Base-by-base conservation (phyloP, 1,140 invertebrate genomes). In the Tribolium madens region DNA sequence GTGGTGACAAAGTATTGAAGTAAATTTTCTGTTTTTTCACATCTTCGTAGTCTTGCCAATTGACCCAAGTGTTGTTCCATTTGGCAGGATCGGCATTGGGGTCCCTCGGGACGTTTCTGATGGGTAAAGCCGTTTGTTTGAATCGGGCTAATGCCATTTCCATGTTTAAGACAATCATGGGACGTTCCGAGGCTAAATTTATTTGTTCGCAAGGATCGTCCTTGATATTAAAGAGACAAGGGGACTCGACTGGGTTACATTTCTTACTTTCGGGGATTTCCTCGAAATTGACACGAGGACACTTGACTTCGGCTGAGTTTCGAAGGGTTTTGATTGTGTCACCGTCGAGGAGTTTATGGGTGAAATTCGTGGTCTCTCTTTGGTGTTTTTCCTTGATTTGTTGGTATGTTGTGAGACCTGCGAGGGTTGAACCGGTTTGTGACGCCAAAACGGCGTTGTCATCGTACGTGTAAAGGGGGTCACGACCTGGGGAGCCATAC, bases 131-230 rank as follows among this genome's bases (percentile, higher is more conserved):
- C 0, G 87, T 89, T 21, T 84, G 75, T 60, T 86, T 85, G 69
- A 88, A 89, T 46, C 86, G 80, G 3, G 84, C 42, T 0, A 92
- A 76, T 9, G 84, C 72, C 12, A 86, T 79, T 80, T 90, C 82
- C 17, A 94, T 75, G 10, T 81, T 83, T 0, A 83, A 52, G 1
- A 90, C 46, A 1, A 90, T 83, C 6, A 84, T 57, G 2, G 89
- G 89, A n/a, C 85, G 60, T 0, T 80, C 47, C 0, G 81, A 71
- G 5, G 90, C 91, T 17, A 96, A 82, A 86, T 96, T 94, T 18
- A 90, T 86, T 69, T 85, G 89, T 84, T 96, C 94, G 81, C 94
- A 96, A 0, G 94, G 94, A 87, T 96, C 94, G 13, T 88, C 85
- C 4, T 85, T 85, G 21, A 96, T 87, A 80, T 96, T 90, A 84